Evolutionary conservation across 1,140 invertebrate species (phyloP).

Genomic region (Scaptodrosophila lebanonensis): DNA sequence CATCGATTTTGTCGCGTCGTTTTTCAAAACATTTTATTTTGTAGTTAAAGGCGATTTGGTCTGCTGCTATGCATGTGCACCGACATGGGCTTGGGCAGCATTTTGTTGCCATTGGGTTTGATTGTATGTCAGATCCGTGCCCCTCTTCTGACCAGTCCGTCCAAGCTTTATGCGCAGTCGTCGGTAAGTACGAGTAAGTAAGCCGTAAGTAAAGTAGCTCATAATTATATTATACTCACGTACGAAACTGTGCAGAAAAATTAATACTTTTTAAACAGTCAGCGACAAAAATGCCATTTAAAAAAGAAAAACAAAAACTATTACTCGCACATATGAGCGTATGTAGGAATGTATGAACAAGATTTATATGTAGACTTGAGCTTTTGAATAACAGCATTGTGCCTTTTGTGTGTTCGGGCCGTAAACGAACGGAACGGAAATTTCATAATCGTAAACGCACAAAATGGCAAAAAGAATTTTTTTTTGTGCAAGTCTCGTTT

Average conservation of each 20-base stretch:
- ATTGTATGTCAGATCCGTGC: constrained; percentile 45
- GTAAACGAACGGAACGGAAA: constrained; percentile 52
- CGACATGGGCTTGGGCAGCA: not conserved
- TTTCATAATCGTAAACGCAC: constrained; percentile 60
- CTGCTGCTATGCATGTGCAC: constrained; percentile 20
- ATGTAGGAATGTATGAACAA: not conserved
- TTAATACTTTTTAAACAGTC: constrained; percentile 38
- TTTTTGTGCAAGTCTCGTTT: constrained; percentile 23
- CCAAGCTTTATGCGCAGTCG: constrained; percentile 21
- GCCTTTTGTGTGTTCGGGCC: constrained; percentile 30
- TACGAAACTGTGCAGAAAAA: constrained; percentile 67
- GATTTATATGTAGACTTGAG: constrained; percentile 27
- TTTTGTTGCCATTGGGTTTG: constrained; percentile 39
- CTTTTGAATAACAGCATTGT: constrained; percentile 39
- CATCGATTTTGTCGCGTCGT: constrained; percentile 58
- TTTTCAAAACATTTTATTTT: constrained; percentile 52
- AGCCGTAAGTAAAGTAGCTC: constrained; percentile 59
- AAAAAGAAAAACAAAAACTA: constrained; percentile 24
- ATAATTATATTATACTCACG: constrained; percentile 74
- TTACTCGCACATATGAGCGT: constrained; percentile 2
- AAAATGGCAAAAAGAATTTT: constrained; percentile 37
- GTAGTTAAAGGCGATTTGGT: constrained; percentile 65
- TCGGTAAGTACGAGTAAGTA: constrained; percentile 44
- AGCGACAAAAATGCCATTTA: constrained; percentile 30
- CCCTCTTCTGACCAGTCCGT: too few relatives aligned